phyloP scores from a whole-genome alignment of 2,888 invertebrate species.

The Perizoma flavofasciatum region DNA sequence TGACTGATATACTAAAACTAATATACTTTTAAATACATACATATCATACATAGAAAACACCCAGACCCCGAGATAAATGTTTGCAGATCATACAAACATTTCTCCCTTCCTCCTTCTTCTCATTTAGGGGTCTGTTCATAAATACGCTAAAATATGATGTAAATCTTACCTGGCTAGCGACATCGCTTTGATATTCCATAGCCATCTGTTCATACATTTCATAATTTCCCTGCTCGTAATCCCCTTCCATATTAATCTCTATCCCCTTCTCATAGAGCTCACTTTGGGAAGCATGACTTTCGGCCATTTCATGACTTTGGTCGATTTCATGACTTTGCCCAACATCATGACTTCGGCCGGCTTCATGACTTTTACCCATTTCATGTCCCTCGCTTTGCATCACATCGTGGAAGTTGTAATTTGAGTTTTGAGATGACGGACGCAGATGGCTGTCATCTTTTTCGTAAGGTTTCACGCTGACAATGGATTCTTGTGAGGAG shows the following conservation, averaged over 20 bases:
- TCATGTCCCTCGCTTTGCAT: slow-evolving; percentile 41
- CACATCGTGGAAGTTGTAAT: slow-evolving; percentile 72
- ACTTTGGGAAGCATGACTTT: background rate
- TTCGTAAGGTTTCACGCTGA: slow-evolving; percentile 54
- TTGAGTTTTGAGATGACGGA: slow-evolving; percentile 70
- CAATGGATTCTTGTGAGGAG: slow-evolving; percentile 66
- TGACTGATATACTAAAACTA: no score
- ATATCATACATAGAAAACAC: no score
- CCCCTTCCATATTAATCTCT: slow-evolving; percentile 55
- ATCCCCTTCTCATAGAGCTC: slow-evolving; percentile 50
- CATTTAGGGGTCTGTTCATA: background rate
- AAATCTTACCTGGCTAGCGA: slow-evolving; percentile 62
- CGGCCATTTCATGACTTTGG: no score
- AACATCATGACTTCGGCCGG: no score
- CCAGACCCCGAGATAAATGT: no score
- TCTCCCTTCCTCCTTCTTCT: no score
- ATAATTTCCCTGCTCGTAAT: slow-evolving; percentile 63
- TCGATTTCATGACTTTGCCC: no score
- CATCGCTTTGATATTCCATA: slow-evolving; percentile 77
- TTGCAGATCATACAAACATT: no score
- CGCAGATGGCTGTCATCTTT: slow-evolving; percentile 71
- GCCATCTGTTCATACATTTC: slow-evolving; percentile 76
- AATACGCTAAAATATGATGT: background rate
- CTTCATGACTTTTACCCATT: no score
- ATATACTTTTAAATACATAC: no score